phyloP scores from a whole-genome alignment of 2,113 vertebrate species.

The Rhinolophus ferrumequinum region DNA sequence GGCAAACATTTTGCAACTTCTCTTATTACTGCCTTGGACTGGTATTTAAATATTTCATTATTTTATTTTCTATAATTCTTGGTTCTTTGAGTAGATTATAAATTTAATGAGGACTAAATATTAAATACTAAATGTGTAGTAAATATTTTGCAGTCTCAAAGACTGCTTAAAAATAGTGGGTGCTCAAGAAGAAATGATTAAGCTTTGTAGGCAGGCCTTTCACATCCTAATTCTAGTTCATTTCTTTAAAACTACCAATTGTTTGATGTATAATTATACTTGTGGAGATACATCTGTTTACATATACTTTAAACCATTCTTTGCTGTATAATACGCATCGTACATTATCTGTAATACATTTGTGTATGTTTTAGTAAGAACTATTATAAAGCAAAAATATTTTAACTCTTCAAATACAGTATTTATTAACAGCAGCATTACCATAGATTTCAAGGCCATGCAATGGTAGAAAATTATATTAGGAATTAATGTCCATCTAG shows the following conservation, averaged over 20 bases:
- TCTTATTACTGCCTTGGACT: background rate
- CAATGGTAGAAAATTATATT: background rate
- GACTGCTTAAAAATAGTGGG: background rate
- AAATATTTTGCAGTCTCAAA: conserved; percentile 15
- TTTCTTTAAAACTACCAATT: background rate
- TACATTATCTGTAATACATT: background rate
- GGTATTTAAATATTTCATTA: background rate
- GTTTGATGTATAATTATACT: background rate
- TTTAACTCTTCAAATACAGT: background rate
- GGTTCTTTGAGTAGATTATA: background rate
- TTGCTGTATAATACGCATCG: background rate
- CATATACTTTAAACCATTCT: background rate
- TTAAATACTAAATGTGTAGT: background rate
- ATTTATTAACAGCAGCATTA: background rate
- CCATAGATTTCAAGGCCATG: background rate
- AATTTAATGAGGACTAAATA: background rate
- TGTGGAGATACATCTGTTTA: background rate
- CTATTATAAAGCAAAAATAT: background rate
- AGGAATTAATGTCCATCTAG: background rate
- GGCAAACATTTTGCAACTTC: background rate
- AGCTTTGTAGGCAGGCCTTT: background rate
- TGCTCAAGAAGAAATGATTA: background rate
- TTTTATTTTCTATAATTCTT: conserved; percentile 18
- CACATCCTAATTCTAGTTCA: background rate
- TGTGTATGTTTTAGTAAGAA: background rate